Evolutionary conservation across 2,797 vertebrate species (phyloP), one percentile per base, ranked within the genome.

Genomic region (Oceanodroma leucorhoa): DNA sequence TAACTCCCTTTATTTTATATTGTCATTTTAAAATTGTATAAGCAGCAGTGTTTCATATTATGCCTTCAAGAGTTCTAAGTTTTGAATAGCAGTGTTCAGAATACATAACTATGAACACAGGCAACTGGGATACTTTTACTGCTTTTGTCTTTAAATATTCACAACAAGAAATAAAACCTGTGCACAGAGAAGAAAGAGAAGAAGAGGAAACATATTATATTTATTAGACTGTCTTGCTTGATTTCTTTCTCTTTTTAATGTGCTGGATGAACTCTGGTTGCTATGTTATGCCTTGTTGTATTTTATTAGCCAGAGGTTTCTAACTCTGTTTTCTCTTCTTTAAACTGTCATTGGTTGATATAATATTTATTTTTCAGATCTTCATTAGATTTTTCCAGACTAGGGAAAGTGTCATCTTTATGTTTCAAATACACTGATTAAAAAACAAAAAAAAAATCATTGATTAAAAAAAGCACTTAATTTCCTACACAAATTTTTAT

Each of bases 241-340:
- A 91, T 83, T 91, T 83, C 29, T 96, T 88, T 89, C 13, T 80
- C 30, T 94, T 93, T 89, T 78, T 83, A 94, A 73, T 61, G 57
- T 70, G 17, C 22, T 73, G 6, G 2, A 40, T 67, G 8, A 95
- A 45, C 60, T 91, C 54, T 92, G n/a, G n/a, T 83, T 94, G 40
- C 30, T 75, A n/a, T 53, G 54, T 84, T 80, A 89, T 57, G 29
- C 19, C 54, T 94, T 95, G 71, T 94, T 66, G 2, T 87, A 77
- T 94, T 94, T 96, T 95, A 91, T 93, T 95, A 96, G 40, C 4
- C 46, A 58, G 34, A 79, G 14, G 14, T 54, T 93, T 94, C 45
- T 60, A 92, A 89, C 94, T 96, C 34, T 66, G n/a, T 36, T 83
- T 95, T 94, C 34, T 88, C 21, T 79, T 95, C 36, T 93, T 95